Percentiles rank a stretch among this genome's conserved stretches.
phyloP scores from a whole-genome alignment of 2,113 vertebrate species.

The Thymallus thymallus region DNA sequence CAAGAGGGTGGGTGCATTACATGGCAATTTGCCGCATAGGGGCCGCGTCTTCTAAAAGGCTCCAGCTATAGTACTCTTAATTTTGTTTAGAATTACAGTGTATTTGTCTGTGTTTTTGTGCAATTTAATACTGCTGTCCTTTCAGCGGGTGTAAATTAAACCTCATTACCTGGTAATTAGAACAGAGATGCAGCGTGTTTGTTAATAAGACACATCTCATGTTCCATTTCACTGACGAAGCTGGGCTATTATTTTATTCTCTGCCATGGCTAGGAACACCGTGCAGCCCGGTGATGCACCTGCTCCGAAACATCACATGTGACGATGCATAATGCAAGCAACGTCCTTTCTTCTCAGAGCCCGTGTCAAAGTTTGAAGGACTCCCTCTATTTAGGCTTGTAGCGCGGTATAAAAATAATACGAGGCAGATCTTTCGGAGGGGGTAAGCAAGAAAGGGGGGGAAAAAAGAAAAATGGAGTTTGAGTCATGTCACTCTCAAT shows the following conservation, averaged over 20 bases:
- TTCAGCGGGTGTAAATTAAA: not conserved
- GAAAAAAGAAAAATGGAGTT: constrained; percentile 70
- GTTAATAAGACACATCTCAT: not conserved
- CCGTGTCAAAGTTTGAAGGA: constrained; percentile 85
- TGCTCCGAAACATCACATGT: not conserved
- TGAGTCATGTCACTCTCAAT: constrained; percentile 93
- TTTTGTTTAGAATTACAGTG: constrained; percentile 27
- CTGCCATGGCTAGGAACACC: not conserved
- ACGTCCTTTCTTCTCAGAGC: constrained; percentile 78
- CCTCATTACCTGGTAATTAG: not conserved
- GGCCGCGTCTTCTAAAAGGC: constrained; percentile 28
- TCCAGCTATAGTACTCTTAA: constrained; percentile 29
- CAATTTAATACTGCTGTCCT: not conserved
- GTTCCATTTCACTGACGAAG: not conserved
- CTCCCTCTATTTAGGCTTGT: constrained; percentile 89
- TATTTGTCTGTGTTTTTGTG: constrained; percentile 4
- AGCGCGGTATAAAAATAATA: constrained; percentile 89
- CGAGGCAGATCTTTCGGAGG: constrained; percentile 85
- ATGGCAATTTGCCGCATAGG: constrained; percentile 31
- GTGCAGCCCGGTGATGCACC: not conserved
- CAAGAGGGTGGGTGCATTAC: constrained; percentile 30
- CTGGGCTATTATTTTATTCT: not conserved
- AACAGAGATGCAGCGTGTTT: not conserved
- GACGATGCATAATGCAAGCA: constrained; percentile 69
- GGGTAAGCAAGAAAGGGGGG: constrained; percentile 79